phyloP scores from a whole-genome alignment of 2,113 vertebrate species.

The Promerops cafer region DNA sequence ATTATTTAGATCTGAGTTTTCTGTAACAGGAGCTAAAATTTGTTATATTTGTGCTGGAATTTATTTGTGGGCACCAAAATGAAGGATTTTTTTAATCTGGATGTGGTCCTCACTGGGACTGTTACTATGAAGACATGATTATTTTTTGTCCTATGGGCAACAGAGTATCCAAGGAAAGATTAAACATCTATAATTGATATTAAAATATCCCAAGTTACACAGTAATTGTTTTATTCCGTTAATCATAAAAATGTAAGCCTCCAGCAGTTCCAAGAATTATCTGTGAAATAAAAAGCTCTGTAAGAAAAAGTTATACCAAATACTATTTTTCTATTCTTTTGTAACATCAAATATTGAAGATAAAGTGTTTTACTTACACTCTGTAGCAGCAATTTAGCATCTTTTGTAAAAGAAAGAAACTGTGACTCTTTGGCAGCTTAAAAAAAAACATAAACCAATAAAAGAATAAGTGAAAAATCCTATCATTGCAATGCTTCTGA shows the following conservation, averaged over 20 bases:
- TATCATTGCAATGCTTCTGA: background rate
- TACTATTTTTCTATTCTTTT: background rate
- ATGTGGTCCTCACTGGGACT: background rate
- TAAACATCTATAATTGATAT: background rate
- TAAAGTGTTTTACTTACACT: background rate
- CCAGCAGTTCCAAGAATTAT: background rate
- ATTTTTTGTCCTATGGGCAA: background rate
- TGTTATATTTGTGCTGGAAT: background rate
- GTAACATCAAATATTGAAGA: background rate
- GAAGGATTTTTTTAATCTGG: background rate
- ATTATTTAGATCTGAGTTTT: background rate
- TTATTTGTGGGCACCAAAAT: background rate
- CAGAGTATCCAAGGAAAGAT: background rate
- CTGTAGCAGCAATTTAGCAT: background rate
- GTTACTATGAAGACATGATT: background rate
- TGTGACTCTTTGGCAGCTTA: background rate
- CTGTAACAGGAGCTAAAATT: background rate
- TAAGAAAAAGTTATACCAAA: background rate
- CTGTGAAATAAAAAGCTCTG: background rate
- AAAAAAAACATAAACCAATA: background rate
- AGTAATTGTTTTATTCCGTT: slow-evolving; percentile 1
- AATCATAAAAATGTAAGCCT: background rate
- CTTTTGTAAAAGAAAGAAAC: background rate
- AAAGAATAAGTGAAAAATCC: background rate
- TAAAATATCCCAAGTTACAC: background rate